Percentiles rank a stretch among this genome's conserved stretches.
phyloP scores from a whole-genome alignment of 37 sponge, comb jelly and placozoan species.

The Haliclona indistincta region DNA sequence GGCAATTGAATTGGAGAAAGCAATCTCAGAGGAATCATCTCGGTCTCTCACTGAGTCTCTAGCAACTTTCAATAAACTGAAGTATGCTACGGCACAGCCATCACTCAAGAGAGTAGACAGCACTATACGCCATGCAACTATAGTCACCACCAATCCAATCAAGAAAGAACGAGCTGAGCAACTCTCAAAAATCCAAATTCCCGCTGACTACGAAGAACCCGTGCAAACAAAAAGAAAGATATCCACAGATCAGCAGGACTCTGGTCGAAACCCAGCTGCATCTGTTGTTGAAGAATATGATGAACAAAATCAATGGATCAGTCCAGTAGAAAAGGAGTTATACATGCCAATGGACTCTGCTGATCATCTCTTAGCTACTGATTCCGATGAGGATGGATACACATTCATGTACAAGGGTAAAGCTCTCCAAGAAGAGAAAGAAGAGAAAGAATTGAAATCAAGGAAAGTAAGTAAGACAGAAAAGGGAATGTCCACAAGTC shows the following conservation, averaged over 20 bases:
- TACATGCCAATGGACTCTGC: no score
- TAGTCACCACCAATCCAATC: neutral
- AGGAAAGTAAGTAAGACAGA: no score
- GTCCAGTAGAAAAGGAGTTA: neutral
- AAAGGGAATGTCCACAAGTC: no score
- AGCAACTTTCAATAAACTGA: slow-evolving; percentile 42
- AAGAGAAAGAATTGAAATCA: neutral
- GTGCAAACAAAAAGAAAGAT: neutral
- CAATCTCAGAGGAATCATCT: neutral
- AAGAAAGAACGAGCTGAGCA: no score
- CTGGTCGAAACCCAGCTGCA: neutral
- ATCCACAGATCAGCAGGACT: no score
- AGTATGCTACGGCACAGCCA: slow-evolving; percentile 49
- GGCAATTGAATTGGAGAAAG: slow-evolving; percentile 7
- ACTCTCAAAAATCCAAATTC: neutral
- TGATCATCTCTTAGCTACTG: no score
- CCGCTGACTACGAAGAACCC: neutral
- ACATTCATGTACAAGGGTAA: no score
- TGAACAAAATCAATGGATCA: neutral
- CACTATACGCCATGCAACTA: slow-evolving; percentile 33
- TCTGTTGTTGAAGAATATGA: neutral
- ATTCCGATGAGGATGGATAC: neutral
- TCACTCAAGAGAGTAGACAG: slow-evolving; percentile 37
- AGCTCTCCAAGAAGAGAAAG: neutral
- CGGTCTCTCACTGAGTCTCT: slow-evolving; percentile 4